Base-by-base conservation (phyloP, 2,797 vertebrate species). In the Hippoglossus hippoglossus region DNA sequence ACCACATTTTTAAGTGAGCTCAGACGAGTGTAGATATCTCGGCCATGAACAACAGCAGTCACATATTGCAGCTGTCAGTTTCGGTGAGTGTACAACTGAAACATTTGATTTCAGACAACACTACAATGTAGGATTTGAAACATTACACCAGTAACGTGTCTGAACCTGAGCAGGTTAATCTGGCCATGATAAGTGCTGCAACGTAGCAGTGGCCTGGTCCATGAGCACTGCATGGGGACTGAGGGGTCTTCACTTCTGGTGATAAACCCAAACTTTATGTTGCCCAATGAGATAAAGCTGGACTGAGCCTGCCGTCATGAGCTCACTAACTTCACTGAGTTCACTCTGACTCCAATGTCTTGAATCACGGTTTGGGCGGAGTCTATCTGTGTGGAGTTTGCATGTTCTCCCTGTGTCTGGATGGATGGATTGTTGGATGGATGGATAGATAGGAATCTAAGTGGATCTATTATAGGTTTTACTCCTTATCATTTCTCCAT, bases 191-290 rank as follows among this genome's bases (percentile, higher is more conserved):
- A 63, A 16, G 66, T 3, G 0, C 31, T 66, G 44, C 44, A 19
- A 5, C 1, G 18, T 6, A 47, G 44, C 71, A 34, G 31, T 83
- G 87, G 77, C 58, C 73, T 57, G 62, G 44, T 34, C 31, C 31
- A 34, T 34, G 11, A 34, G 2, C 31, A 34, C 9, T 49, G 81
- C 77, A 79, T 87, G 82, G 58, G 78, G 63, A 66, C 62, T 78
- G 60, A 64, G 59, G 74, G 56, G 63, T 81, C 69, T 50, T 75
- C 55, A 75, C 73, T 46, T 52, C 46, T 69, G 78, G 66, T 50
- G 84, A 85, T 74, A 71, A 87, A 79, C 63, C 60, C 60, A 80
- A 70, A 86, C 71, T 65, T 78, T 71, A n/a, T 75, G 76, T 72
- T 81, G 69, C 86, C 55, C 71, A 84, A 60, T 75, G 58, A 88